Evolutionary conservation across 2,113 vertebrate species (phyloP).

Genomic region (Sinocyclocheilus maitianheensis): DNA sequence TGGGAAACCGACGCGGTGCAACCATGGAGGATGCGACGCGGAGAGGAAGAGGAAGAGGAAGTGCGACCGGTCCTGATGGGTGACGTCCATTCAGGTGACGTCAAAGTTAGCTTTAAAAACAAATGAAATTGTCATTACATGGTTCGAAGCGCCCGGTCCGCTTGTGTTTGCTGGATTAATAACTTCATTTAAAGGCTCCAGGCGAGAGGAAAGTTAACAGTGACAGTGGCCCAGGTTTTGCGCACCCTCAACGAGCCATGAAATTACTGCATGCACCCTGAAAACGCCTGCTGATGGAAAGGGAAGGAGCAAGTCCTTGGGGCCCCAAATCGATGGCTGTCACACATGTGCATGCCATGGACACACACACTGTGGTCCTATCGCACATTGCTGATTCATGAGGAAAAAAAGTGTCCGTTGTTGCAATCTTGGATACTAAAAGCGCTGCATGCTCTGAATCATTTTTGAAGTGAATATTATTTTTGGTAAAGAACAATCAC

Average conservation of each 20-base stretch:
- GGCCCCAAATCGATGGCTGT: conserved; percentile 32
- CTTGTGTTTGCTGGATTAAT: conserved; percentile 58
- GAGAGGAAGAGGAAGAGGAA: conserved; percentile 10
- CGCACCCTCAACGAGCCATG: conserved; percentile 58
- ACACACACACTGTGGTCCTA: neutral
- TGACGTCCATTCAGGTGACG: neutral
- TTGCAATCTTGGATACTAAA: neutral
- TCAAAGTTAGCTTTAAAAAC: conserved; percentile 14
- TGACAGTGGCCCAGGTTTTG: conserved; percentile 39
- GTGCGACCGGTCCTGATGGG: neutral
- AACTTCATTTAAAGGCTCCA: conserved; percentile 58
- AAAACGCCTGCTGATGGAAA: conserved; percentile 54
- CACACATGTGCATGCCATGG: neutral
- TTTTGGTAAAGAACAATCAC: neutral
- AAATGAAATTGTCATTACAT: conserved; percentile 52
- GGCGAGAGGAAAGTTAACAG: conserved; percentile 50
- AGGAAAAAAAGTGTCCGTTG: neutral
- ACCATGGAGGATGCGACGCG: neutral
- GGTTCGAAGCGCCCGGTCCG: conserved; percentile 29
- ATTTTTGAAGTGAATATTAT: neutral
- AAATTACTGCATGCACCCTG: conserved; percentile 57
- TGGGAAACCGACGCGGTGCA: neutral
- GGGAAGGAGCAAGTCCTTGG: conserved; percentile 50
- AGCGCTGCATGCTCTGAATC: neutral
- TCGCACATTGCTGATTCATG: neutral